Evolutionary conservation across 2,797 vertebrate species (phyloP).

Genomic region (Cynodonichthys magdalenae): DNA sequence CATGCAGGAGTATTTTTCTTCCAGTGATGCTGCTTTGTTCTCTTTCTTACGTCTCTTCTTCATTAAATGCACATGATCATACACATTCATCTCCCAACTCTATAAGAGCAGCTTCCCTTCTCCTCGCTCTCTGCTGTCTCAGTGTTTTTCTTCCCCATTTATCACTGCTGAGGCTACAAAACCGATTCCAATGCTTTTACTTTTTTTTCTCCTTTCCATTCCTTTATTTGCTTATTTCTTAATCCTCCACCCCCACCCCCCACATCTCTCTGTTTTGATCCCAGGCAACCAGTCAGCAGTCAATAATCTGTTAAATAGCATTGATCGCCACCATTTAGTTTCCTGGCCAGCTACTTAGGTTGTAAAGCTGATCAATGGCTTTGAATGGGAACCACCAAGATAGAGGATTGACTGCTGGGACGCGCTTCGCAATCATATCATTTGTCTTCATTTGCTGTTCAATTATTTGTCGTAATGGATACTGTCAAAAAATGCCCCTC

Average conservation of each 20-base stretch:
- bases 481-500: conserved; percentile 73
- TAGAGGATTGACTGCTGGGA: conserved; percentile 79
- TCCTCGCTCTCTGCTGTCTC: conserved; percentile 55
- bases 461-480: conserved; percentile 82
- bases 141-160: conserved; percentile 69
- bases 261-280: conserved; percentile 67
- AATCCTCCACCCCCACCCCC: conserved; percentile 39
- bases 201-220: conserved; percentile 68
- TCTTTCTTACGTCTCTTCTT: conserved; percentile 39
- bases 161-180: conserved; percentile 69
- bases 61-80: conserved; percentile 61
- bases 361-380: conserved; percentile 82
- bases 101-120: conserved; percentile 38
- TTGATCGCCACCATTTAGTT: conserved; percentile 83
- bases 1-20: conserved; percentile 17
- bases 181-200: conserved; percentile 51
- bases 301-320: conserved; percentile 86
- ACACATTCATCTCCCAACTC: conserved; percentile 44
- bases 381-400: conserved; percentile 82
- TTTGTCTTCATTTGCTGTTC: conserved; percentile 84
- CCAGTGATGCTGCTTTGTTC: neutral
- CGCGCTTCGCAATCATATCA: conserved; percentile 76
- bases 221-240: conserved; percentile 70
- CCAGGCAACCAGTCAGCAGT: conserved; percentile 77
- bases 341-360: conserved; percentile 81